A percentile compares a stretch with the other conserved stretches of the same genome.
Conservation (phyloP, 2,888 invertebrate species). For the Parnassius apollo region DNA sequence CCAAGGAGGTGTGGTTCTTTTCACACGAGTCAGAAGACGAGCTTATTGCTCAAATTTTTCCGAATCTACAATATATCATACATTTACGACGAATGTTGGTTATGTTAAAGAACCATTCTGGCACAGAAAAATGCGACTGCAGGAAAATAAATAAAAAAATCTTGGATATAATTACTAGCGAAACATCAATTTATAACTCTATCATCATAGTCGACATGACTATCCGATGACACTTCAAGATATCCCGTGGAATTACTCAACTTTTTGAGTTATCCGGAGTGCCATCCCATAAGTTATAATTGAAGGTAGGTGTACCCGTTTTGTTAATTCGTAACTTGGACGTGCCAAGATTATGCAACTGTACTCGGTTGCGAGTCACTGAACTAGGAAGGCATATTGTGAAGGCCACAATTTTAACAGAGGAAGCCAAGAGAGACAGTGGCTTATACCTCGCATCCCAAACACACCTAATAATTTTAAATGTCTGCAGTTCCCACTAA, state of each 20-base stretch:
- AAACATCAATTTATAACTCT: too few species aligned
- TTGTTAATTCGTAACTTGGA: slow-evolving; percentile 34
- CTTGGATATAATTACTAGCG: not conserved
- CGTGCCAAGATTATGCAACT: too few species aligned
- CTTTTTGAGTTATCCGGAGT: slow-evolving; percentile 20
- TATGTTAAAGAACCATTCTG: not conserved
- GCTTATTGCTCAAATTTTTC: not conserved
- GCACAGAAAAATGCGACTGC: too few species aligned
- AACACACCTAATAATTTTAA: too few species aligned
- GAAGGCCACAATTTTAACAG: too few species aligned
- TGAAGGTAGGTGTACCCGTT: slow-evolving; percentile 24
- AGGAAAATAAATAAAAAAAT: not conserved
- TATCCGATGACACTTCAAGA: not conserved
- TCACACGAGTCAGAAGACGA: not conserved
- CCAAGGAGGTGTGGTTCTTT: too few species aligned
- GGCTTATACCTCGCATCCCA: slow-evolving; percentile 27
- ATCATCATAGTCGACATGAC: too few species aligned
- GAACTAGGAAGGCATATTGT: too few species aligned
- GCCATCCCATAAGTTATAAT: slow-evolving; percentile 33
- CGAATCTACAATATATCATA: not conserved
- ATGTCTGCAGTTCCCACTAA: too few species aligned
- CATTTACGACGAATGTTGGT: not conserved
- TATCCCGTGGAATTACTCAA: slow-evolving; percentile 30
- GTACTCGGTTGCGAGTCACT: too few species aligned
- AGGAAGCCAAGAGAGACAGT: slow-evolving; percentile 36